phyloP scores from a whole-genome alignment of 2,888 invertebrate species.

The Alcis repandata region DNA sequence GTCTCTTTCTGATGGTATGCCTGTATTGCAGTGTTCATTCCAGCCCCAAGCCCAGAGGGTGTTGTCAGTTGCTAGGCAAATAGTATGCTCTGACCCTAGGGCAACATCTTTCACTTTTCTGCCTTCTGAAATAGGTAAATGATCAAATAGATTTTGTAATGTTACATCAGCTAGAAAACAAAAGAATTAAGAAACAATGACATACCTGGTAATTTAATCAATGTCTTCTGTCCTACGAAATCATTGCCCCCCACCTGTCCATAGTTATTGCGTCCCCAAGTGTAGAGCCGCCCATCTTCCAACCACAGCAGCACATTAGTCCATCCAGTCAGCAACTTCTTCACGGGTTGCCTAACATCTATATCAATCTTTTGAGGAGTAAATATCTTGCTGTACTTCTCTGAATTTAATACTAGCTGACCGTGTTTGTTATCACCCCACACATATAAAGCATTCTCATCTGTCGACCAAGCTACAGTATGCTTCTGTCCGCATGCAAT shows the following conservation, averaged over 20 bases:
- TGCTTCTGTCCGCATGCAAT: slow-evolving; percentile 94
- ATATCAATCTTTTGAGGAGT: slow-evolving; percentile 86
- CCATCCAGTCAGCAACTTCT: slow-evolving; percentile 91
- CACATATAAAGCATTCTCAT: slow-evolving; percentile 88
- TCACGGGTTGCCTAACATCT: slow-evolving; percentile 83
- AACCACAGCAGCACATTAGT: slow-evolving; percentile 90
- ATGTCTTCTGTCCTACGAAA: slow-evolving; percentile 66
- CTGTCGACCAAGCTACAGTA: slow-evolving; percentile 86
- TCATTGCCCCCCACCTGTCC: slow-evolving; percentile 89
- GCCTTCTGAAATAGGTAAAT: slow-evolving; percentile 67
- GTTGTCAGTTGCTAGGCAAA: slow-evolving; percentile 89
- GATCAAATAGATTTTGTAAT: background rate
- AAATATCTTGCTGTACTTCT: slow-evolving; percentile 81
- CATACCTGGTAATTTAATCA: slow-evolving; percentile 75
- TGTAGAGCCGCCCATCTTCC: slow-evolving; percentile 87
- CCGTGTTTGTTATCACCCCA: slow-evolving; percentile 96
- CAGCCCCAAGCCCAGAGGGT: slow-evolving; percentile 93
- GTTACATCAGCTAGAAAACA: background rate
- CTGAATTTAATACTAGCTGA: slow-evolving; percentile 89
- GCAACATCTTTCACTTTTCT: slow-evolving; percentile 85
- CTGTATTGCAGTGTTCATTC: slow-evolving; percentile 96
- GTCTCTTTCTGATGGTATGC: slow-evolving; percentile 76
- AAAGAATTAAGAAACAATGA: slow-evolving; percentile 4
- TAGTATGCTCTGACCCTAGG: slow-evolving; percentile 93
- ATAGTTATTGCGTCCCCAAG: slow-evolving; percentile 94